Percentiles rank a stretch among this genome's conserved stretches.
phyloP scores from a whole-genome alignment of 2,888 invertebrate species.

The Linyphia triangularis region DNA sequence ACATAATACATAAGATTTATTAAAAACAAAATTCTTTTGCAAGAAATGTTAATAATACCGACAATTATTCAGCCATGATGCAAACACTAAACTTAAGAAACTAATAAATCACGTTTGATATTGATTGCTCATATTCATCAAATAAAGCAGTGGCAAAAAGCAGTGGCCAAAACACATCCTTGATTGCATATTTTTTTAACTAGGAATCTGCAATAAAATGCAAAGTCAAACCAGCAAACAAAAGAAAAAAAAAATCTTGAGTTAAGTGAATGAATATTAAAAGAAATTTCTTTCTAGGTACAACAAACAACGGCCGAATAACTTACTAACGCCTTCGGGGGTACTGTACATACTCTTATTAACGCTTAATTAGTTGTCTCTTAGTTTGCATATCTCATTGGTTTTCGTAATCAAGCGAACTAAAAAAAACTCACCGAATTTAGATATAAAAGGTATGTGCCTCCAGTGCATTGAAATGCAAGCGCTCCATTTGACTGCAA shows the following conservation, averaged over 20 bases:
- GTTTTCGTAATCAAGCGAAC: constrained; percentile 24
- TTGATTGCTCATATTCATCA: too few relatives aligned
- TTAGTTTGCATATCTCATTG: constrained; percentile 37
- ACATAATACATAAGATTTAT: too few relatives aligned
- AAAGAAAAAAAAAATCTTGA: background rate
- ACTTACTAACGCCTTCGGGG: constrained; percentile 18
- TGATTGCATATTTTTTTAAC: background rate
- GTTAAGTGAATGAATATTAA: constrained; percentile 23
- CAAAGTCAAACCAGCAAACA: background rate
- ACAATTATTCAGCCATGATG: too few relatives aligned
- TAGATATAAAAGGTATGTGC: background rate
- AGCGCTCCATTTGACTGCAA: background rate
- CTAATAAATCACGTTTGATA: too few relatives aligned
- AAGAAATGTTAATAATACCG: too few relatives aligned
- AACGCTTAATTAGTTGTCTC: constrained; percentile 50
- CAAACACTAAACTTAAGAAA: too few relatives aligned
- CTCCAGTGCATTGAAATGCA: background rate
- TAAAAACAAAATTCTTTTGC: too few relatives aligned
- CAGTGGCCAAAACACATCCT: background rate
- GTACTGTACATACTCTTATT: constrained; percentile 34
- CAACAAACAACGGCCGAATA: constrained; percentile 39
- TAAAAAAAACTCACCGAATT: background rate
- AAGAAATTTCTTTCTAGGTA: background rate
- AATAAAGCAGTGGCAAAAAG: too few relatives aligned
- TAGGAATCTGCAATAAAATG: background rate